Evolutionary conservation across 2,888 invertebrate species (phyloP).

Genomic region (Drosophila limbata): DNA sequence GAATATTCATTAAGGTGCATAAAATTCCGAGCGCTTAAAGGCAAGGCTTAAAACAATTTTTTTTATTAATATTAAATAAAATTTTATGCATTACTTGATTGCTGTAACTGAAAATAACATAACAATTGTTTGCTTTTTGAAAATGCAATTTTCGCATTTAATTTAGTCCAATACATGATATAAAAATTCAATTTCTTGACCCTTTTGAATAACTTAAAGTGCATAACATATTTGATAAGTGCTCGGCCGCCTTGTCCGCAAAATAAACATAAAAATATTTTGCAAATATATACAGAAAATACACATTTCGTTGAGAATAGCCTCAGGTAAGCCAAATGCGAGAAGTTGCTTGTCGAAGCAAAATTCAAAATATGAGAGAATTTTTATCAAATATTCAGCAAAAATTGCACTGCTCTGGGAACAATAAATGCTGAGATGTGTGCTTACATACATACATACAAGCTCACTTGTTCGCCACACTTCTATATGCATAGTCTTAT

Average conservation of each 20-base stretch:
- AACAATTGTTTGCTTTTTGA: constrained; percentile 6
- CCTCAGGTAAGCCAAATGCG: constrained; percentile 45
- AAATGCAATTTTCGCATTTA: constrained; percentile 9
- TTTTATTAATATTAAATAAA: neutral
- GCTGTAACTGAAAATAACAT: constrained; percentile 16
- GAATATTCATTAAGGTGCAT: constrained; percentile 2
- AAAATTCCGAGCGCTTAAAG: neutral
- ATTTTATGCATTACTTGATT: constrained; percentile 13
- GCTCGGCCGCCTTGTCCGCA: constrained; percentile 29
- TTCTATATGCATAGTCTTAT: constrained; percentile 61
- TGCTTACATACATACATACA: constrained; percentile 11
- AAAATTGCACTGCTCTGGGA: constrained; percentile 36
- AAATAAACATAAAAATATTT: constrained; percentile 52
- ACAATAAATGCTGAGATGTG: constrained; percentile 47
- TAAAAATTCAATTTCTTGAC: constrained; percentile 13
- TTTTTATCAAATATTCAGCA: constrained; percentile 44
- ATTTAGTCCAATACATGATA: constrained; percentile 4
- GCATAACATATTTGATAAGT: constrained; percentile 34
- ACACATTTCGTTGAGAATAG: constrained; percentile 27
- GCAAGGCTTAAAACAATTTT: neutral
- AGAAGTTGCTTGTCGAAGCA: constrained; percentile 31
- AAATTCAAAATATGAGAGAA: constrained; percentile 51
- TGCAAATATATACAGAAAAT: constrained; percentile 33
- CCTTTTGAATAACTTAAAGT: constrained; percentile 40
- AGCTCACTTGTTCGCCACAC: constrained; percentile 20